phyloP scores from a whole-genome alignment of 2,797 vertebrate species.

The Fistularia tabacaria region DNA sequence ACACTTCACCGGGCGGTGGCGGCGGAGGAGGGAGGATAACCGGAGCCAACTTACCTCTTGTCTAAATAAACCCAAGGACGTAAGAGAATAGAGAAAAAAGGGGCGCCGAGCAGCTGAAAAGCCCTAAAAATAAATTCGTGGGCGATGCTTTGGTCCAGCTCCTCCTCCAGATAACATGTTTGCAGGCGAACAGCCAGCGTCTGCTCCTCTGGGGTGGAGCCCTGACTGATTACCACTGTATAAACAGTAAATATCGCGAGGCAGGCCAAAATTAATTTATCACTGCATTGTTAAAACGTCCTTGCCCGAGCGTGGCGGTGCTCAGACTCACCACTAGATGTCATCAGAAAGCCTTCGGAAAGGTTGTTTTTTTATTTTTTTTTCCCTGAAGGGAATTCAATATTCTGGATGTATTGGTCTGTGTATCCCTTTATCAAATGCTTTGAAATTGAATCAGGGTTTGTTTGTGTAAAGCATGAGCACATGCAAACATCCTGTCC shows the following conservation, averaged over 20 bases:
- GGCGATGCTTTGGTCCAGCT: too few species aligned
- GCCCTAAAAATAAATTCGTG: too few species aligned
- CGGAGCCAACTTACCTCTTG: not conserved
- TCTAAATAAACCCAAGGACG: too few species aligned
- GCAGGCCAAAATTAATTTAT: too few species aligned
- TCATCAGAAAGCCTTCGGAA: conserved; percentile 51
- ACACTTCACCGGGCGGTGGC: not conserved
- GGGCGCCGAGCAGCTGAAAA: too few species aligned
- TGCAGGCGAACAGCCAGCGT: not conserved
- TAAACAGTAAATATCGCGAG: conserved; percentile 19
- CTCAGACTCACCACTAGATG: conserved; percentile 52
- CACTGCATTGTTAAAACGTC: conserved; percentile 4
- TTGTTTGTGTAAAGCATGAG: too few species aligned
- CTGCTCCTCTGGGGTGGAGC: conserved; percentile 5
- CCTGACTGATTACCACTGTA: conserved; percentile 10
- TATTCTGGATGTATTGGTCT: not conserved
- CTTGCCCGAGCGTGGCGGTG: conserved; percentile 20
- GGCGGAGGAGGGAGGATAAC: not conserved
- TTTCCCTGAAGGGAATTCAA: conserved; percentile 18
- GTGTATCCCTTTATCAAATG: not conserved
- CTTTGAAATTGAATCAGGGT: not conserved
- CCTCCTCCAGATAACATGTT: too few species aligned
- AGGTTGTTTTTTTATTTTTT: not conserved
- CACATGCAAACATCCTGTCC: too few species aligned
- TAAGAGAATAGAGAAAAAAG: too few species aligned